Percentiles rank a stretch among this genome's conserved stretches.
Evolutionary conservation across 2,113 vertebrate species (phyloP).

Genomic region (Polyodon spathula): DNA sequence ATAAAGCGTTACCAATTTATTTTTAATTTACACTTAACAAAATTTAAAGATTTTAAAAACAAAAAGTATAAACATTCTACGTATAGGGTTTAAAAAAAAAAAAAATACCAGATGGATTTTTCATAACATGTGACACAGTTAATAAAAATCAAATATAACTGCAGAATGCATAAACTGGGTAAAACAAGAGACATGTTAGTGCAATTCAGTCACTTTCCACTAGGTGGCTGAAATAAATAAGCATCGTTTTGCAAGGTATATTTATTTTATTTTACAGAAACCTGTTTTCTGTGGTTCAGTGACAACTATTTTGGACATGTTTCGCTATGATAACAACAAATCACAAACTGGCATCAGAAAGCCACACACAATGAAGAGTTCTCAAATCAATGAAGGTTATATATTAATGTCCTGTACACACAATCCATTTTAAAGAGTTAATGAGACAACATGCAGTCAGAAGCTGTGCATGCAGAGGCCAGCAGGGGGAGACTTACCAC

Average conservation of each 20-base stretch:
- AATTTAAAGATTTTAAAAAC: too few relatives aligned
- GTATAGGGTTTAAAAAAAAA: too few relatives aligned
- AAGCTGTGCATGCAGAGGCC: constrained; percentile 45
- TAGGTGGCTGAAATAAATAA: background rate
- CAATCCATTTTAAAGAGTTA: constrained; percentile 45
- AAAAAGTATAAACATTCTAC: too few relatives aligned
- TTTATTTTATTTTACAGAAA: background rate
- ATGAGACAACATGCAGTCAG: constrained; percentile 47
- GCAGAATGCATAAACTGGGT: too few relatives aligned
- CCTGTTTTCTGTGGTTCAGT: background rate
- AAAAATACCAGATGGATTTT: too few relatives aligned
- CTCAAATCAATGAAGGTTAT: too few relatives aligned
- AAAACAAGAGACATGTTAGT: background rate
- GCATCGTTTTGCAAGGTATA: background rate
- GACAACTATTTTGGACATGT: too few relatives aligned
- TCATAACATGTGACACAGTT: background rate
- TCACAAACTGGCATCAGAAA: too few relatives aligned
- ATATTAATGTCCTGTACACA: background rate
- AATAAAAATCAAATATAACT: background rate
- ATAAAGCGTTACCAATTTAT: too few relatives aligned
- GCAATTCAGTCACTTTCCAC: background rate
- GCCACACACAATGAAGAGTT: too few relatives aligned
- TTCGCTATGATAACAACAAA: too few relatives aligned
- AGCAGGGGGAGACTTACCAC: constrained; percentile 72
- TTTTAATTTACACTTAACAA: too few relatives aligned